Evolutionary conservation across 2,797 vertebrate genomes (phyloP), one percentile per base, ranked within the genome.

Genomic region (Ctenopoma multispine): DNA sequence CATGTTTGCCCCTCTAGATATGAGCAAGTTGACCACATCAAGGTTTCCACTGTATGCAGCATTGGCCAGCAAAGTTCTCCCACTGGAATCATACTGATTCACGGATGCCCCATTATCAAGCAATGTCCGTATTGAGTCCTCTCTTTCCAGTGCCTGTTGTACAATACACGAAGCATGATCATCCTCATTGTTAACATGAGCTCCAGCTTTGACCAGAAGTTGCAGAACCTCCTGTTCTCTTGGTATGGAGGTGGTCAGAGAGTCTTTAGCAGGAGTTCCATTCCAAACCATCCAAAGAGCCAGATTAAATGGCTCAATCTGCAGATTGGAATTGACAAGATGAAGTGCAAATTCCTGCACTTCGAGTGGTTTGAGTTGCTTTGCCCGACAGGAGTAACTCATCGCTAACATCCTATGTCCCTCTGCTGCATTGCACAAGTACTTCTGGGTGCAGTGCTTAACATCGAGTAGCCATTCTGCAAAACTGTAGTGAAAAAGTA

Each of bases 251-350:
- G 96, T 96, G 43, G 93, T 96, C 65, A 99, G 92, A 17, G 97
- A 98, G 89, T 98, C 97, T 92, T 97, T 96, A 64, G 98, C 96
- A 4, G 98, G 98, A 0, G 97, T 97, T 62, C 97, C 96, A 11
- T 98, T 99, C 98, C 97, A 99, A 59, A 99, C 96, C 97, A 99
- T 98, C 98, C 98, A 99, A 49, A 99, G 95, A 59, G 98, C 98
- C 71, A 99, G 89, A 80, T 98, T 95, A 36, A 94, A 96, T 11
- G 97, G 95, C 82, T 97, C 96, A 36, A 99, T 87, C 77, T 99
- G 96, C 23, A 99, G 86, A 84, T 96, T 99, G 27, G 98, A 98
- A 81, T 96, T 96, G 77, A 99, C 96, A 11, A 99, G 94, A 85
- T 99, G 98, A 82, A 97, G 90, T 0, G 97, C 97, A 89, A 99